Evolutionary conservation across 1,140 invertebrate genomes (phyloP).

Genomic region (Lucilia cuprina): DNA sequence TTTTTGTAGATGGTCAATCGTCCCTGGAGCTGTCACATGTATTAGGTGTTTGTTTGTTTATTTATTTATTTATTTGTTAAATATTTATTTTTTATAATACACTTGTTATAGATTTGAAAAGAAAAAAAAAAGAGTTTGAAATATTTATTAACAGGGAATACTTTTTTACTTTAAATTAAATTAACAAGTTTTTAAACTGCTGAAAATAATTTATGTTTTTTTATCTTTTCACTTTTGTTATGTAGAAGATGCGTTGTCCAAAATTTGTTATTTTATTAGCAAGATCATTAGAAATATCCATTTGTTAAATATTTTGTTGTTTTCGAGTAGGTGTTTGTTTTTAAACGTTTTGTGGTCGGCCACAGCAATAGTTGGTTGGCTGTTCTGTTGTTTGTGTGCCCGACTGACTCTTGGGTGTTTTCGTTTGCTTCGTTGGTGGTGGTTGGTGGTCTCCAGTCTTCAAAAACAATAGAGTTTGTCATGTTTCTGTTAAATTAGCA

Average conservation of each 20-base stretch:
- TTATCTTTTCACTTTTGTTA: no score
- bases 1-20: background rate
- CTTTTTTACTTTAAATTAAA: background rate
- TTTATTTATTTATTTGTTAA: background rate
- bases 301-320: background rate
- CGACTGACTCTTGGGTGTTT: background rate
- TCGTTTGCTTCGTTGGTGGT: background rate
- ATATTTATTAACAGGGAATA: background rate
- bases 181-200: background rate
- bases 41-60: background rate
- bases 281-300: no score
- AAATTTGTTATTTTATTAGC: no score
- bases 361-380: background rate
- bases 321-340: background rate
- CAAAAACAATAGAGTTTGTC: background rate
- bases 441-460: background rate
- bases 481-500: conserved; percentile 3
- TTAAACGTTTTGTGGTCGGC: background rate
- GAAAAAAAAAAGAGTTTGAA: background rate
- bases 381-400: background rate
- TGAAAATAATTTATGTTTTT: background rate
- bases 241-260: no score
- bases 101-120: background rate
- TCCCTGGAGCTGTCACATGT: no score
- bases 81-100: background rate